phyloP scores from a whole-genome alignment of 2,797 vertebrate genomes.

The Schizopygopsis pylzovi region DNA sequence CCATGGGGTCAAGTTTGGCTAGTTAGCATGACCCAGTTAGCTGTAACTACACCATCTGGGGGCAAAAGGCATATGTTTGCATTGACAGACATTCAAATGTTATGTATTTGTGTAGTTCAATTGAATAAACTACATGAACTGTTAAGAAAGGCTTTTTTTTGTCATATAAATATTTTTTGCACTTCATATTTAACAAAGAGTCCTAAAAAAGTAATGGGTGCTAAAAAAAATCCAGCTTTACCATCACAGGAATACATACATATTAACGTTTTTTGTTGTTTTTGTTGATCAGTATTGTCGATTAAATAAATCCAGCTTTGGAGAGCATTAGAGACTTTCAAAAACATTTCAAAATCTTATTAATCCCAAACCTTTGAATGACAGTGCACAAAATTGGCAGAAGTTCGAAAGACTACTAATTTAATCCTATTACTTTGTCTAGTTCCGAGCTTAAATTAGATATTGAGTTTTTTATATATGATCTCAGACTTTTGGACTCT shows the following conservation, averaged over 20 bases:
- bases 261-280: background rate
- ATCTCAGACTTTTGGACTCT: background rate
- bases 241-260: background rate
- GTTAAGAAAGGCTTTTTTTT: background rate
- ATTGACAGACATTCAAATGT: background rate
- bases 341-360: background rate
- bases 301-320: background rate
- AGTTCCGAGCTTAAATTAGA: background rate
- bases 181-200: background rate
- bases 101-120: background rate
- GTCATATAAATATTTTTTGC: background rate
- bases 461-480: background rate
- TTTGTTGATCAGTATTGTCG: background rate
- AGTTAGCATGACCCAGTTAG: constrained; percentile 13
- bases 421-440: background rate
- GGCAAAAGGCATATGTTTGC: background rate
- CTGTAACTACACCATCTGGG: constrained; percentile 12
- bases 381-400: background rate
- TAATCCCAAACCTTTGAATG: background rate
- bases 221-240: background rate
- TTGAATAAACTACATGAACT: background rate
- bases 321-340: background rate
- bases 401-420: background rate
- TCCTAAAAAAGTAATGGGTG: background rate
- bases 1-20: constrained; percentile 12